Percentiles rank a stretch among this genome's conserved stretches.
Evolutionary conservation across 2,113 vertebrate genomes (phyloP).

Genomic region (Atherinomorus stipes): DNA sequence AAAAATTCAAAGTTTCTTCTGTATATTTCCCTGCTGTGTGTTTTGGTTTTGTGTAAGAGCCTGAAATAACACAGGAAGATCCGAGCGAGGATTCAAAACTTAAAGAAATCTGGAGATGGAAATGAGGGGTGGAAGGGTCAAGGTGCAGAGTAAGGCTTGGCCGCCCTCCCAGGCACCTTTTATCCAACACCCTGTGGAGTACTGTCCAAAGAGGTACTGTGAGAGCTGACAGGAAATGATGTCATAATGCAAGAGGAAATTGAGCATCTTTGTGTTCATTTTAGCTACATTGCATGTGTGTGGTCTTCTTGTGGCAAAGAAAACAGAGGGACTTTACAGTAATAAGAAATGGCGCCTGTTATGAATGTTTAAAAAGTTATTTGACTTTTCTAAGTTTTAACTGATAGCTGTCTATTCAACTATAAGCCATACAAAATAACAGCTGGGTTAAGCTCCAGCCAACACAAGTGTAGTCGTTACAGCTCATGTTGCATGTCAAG

Average conservation of each 20-base stretch:
- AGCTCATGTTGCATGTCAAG: no score
- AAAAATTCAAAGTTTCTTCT: no score
- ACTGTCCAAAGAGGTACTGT: no score
- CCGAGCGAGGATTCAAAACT: neutral
- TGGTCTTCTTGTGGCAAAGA: neutral
- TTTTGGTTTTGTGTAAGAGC: neutral
- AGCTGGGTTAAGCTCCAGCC: no score
- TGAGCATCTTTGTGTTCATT: neutral
- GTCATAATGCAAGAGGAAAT: neutral
- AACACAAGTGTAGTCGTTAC: no score
- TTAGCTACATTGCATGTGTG: neutral
- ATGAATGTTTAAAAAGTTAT: neutral
- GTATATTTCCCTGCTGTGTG: no score
- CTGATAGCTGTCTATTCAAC: no score
- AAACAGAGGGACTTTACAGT: no score
- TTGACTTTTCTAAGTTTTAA: neutral
- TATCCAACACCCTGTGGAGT: no score
- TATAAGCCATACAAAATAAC: no score
- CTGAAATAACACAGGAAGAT: neutral
- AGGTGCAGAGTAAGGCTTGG: neutral
- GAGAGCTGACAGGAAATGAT: neutral
- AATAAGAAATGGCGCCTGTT: neutral
- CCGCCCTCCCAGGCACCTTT: neutral
- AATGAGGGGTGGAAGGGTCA: no score
- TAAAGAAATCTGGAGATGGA: neutral